Base-by-base conservation (phyloP, 2,888 invertebrate genomes). In the Rhimphoctona megacephalus region DNA sequence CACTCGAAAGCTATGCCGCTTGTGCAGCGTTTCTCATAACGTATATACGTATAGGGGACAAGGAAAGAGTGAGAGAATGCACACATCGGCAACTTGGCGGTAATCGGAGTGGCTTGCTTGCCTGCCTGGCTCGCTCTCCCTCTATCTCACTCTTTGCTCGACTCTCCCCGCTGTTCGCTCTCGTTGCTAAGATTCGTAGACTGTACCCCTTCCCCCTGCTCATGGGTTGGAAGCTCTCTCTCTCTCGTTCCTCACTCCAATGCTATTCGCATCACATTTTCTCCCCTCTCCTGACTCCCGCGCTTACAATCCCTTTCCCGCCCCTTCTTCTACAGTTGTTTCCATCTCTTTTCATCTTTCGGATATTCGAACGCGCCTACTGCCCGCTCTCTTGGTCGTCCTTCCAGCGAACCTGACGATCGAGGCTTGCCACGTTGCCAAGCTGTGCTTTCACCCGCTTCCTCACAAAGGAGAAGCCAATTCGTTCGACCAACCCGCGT, bases 391-490 rank as follows among this genome's bases (percentile, higher is more conserved):
- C 64, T 52, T 76, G 74, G 73, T 78, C 90, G 92, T 91, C 92
- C 91, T 91, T 90, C 92, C 90, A 91, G 90, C 90, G 90, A 81
- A 89, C 90, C 92, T 90, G 91, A 88, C 90, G 90, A 88, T 90
- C 90, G 79, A 46, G 79, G 46, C 90, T n/a, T 89, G 92, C 94
- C 89, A 90, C 92, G 94, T 94, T 94, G 94, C 94, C 94, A 92
- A 90, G 91, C 91, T 88, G 90, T 88, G 91, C 92, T 92, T 92
- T 92, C 93, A 92, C 93, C 93, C 92, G 92, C 90, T 90, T 91
- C 92, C 91, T 94, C 94, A 94, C 94, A 94, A 94, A 94, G 94
- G 93, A 94, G 93, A 92, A 92, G 92, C 92, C 90, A 89, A 91
- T 89, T 81, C 89, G 88, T 79, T 77, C 91, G 89, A 90, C 94